Evolutionary conservation across 2,888 invertebrate species (phyloP).

Genomic region (Lymantria monacha): DNA sequence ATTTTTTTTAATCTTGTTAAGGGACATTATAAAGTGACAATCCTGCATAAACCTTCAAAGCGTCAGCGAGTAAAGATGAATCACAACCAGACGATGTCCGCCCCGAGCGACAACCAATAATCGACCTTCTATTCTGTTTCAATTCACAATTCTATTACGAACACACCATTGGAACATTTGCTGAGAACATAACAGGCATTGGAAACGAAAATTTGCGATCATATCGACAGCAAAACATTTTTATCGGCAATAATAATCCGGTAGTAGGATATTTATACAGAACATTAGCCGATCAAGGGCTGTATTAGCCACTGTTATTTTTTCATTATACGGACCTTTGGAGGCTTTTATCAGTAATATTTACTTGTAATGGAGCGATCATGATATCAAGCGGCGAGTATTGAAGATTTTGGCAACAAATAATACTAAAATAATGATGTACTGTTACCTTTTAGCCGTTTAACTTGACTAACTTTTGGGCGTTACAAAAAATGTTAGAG

Average conservation of each 20-base stretch:
- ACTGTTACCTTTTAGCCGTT: slow-evolving; percentile 18
- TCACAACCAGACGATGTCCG: slow-evolving; percentile 43
- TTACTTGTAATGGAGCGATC: slow-evolving; percentile 29
- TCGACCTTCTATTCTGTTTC: slow-evolving; percentile 47
- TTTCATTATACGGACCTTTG: slow-evolving; percentile 31
- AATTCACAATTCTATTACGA: slow-evolving; percentile 58
- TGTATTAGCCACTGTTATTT: slow-evolving; percentile 36
- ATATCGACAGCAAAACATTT: slow-evolving; percentile 42
- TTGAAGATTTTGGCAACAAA: slow-evolving; percentile 19
- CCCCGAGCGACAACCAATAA: slow-evolving; percentile 30
- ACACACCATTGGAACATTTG: slow-evolving; percentile 37
- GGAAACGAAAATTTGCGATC: slow-evolving; percentile 45
- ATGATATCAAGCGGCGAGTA: slow-evolving; percentile 31
- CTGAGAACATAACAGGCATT: slow-evolving; percentile 36
- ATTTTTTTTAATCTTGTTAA: too few species aligned
- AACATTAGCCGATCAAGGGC: slow-evolving; percentile 32
- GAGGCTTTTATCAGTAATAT: slow-evolving; percentile 32
- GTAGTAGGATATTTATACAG: slow-evolving; percentile 40
- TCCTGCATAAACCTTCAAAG: slow-evolving; percentile 21
- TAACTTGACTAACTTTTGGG: slow-evolving; percentile 15
- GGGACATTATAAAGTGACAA: slow-evolving; percentile 8
- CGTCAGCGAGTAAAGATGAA: slow-evolving; percentile 42
- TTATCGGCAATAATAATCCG: slow-evolving; percentile 41
- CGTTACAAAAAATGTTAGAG: not conserved
- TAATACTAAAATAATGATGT: slow-evolving; percentile 23